Evolutionary conservation across 2,797 vertebrate genomes (phyloP).

Genomic region (Danio kyathit): DNA sequence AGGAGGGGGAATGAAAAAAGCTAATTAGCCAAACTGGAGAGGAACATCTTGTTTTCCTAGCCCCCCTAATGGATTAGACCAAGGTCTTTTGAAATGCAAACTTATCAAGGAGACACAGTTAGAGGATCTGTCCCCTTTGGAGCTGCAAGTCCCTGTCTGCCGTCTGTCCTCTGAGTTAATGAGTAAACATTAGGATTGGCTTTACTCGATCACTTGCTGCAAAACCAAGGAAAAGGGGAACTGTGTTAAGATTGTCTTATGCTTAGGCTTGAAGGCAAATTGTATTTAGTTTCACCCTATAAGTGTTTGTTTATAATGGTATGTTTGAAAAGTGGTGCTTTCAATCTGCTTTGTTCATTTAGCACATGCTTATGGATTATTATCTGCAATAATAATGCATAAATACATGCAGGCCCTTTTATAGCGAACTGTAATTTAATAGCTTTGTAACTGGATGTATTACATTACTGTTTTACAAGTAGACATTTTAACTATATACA

Average conservation of each 20-base stretch:
- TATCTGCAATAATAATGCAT: too few relatives aligned
- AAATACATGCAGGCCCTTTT: too few relatives aligned
- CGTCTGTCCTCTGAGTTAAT: conserved; percentile 56
- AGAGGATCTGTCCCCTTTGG: conserved; percentile 56
- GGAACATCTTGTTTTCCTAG: conserved; percentile 78
- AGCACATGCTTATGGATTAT: too few relatives aligned
- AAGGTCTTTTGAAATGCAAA: conserved; percentile 83
- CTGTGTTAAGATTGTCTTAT: background rate
- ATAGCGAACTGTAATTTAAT: too few relatives aligned
- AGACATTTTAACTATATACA: too few relatives aligned
- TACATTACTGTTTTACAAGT: too few relatives aligned
- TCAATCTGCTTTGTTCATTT: conserved; percentile 43
- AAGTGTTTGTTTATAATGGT: conserved; percentile 7
- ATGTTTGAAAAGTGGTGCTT: conserved; percentile 51
- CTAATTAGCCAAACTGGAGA: conserved; percentile 79
- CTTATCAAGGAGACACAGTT: conserved; percentile 74
- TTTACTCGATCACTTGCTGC: conserved; percentile 41
- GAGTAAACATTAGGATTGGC: conserved; percentile 47
- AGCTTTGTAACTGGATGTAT: too few relatives aligned
- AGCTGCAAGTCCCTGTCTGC: conserved; percentile 53
- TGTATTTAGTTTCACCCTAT: conserved; percentile 5
- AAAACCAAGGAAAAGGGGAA: conserved; percentile 22
- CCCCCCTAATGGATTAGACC: conserved; percentile 78
- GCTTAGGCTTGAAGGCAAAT: background rate
- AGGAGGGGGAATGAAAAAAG: conserved; percentile 58